Evolutionary conservation across 2,888 invertebrate genomes (phyloP), one percentile per base, ranked within the genome.

Genomic region (Poecilus cupreus): DNA sequence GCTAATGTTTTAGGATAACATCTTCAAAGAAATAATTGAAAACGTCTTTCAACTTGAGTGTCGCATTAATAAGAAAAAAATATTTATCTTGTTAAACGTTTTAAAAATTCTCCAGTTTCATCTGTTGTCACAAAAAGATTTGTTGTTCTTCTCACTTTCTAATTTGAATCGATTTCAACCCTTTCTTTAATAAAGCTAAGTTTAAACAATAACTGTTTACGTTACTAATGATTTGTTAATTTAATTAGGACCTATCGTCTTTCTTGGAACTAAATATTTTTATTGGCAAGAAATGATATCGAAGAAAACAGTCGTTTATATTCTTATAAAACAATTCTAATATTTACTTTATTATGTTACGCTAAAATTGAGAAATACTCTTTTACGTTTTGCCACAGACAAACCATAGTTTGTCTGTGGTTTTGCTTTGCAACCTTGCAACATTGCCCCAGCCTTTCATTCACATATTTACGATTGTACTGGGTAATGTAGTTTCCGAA

Each of bases 1-100:
- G 51, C 51, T 51, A 51, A 51, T 51, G 18, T 51, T 51, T 51
- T 18, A 51, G 51, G 18, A 51, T 51, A 51, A 51, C 20, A 51
- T 51, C 18, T 51, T 51, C 5, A 51, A 13, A 51, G 22, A 18
- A 51, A 51, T 51, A 51, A 51, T 51, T 51, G 51, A 51, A 18
- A 18, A 51, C 10, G 22, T 51, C 51, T 51, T 51, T 18, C 16
- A 18, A 13, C 18, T 20, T 51, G 20, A 51, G 51, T 22, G 51
- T 51, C 51, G 51, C 51, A 51, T 51, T 51, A 18, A 51, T 51
- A 51, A 51, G 3, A 51, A 10, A 51, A 51, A 51, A 51, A 51
- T 51, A 51, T 51, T 51, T 51, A 51, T 51, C 51, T 51, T 51
- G 18, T 51, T 51, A 16, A 51, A 51, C 22, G 3, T 10, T 16